These are phyloP conservation scores for Meriones unguiculatus DNA, from an alignment of 2,113 vertebrate species.

Conservation along the genomic window DNA sequence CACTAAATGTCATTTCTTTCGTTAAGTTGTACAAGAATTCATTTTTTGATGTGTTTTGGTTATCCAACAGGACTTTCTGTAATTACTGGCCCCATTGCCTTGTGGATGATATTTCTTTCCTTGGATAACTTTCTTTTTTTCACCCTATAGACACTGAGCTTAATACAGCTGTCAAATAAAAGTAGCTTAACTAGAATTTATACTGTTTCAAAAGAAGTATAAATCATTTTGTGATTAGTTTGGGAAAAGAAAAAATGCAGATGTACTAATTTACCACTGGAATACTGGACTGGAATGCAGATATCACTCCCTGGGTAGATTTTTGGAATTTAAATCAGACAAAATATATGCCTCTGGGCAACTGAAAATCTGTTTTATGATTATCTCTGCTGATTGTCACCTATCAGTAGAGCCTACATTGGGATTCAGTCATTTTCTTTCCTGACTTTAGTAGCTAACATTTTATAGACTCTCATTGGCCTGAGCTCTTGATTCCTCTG, in stretches of 20 bases:
- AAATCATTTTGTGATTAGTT: neutral
- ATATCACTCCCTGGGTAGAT: neutral
- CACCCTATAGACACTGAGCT: neutral
- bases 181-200: neutral
- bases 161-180: neutral
- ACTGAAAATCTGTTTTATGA: neutral
- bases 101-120: neutral
- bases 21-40: neutral
- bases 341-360: neutral
- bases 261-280: slow-evolving; percentile 6
- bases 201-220: slow-evolving; percentile 23
- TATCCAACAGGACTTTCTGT: neutral
- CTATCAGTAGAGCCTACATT: neutral
- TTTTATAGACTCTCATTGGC: neutral
- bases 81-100: neutral
- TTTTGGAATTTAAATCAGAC: neutral
- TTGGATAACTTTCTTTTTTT: neutral
- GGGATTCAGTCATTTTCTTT: slow-evolving; percentile 17
- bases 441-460: neutral
- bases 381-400: neutral
- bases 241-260: slow-evolving; percentile 34
- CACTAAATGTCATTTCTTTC: neutral
- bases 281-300: neutral
- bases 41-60: neutral
- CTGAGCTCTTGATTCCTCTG: neutral